phyloP scores from a whole-genome alignment of 2,113 vertebrate genomes.

The Notothenia coriiceps region DNA sequence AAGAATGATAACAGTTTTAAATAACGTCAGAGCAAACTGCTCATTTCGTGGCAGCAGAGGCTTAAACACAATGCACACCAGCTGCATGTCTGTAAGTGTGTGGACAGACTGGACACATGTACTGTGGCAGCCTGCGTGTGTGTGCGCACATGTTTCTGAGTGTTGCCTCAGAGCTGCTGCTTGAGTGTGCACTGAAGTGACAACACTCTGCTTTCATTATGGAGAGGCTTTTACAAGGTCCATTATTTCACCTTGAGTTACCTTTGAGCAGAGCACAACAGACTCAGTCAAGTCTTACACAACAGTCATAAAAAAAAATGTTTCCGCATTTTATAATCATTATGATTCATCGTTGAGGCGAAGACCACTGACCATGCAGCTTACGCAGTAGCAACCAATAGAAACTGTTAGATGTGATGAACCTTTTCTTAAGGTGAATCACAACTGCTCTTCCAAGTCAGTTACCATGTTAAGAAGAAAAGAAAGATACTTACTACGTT shows the following conservation, averaged over 20 bases:
- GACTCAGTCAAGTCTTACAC: slow-evolving; percentile 20
- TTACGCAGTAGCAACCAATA: not conserved
- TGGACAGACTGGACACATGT: not conserved
- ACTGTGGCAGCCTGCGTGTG: slow-evolving; percentile 4
- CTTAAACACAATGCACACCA: not conserved
- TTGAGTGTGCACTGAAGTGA: slow-evolving; percentile 17
- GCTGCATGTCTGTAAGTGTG: slow-evolving; percentile 1
- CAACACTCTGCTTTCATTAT: slow-evolving; percentile 31
- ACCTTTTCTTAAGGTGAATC: not conserved
- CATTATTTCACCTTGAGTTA: slow-evolving; percentile 25
- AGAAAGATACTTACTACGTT: not conserved
- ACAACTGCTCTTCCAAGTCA: not conserved
- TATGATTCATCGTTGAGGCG: not conserved
- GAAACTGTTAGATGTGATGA: not conserved
- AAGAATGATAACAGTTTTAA: not conserved
- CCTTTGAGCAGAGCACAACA: slow-evolving; percentile 15
- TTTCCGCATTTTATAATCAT: slow-evolving; percentile 6
- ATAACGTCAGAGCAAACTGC: not conserved
- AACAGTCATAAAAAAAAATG: slow-evolving; percentile 4
- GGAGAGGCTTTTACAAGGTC: slow-evolving; percentile 32
- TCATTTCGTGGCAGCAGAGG: not conserved
- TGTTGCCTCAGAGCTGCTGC: not conserved
- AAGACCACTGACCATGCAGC: not conserved
- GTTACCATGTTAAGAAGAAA: not conserved
- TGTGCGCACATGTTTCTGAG: slow-evolving; percentile 4